A percentile compares a stretch with the other conserved stretches of the same genome.
These are phyloP conservation scores for Malaclemys terrapin DNA, from an alignment of 2,113 vertebrate species.

Conservation along the genomic window DNA sequence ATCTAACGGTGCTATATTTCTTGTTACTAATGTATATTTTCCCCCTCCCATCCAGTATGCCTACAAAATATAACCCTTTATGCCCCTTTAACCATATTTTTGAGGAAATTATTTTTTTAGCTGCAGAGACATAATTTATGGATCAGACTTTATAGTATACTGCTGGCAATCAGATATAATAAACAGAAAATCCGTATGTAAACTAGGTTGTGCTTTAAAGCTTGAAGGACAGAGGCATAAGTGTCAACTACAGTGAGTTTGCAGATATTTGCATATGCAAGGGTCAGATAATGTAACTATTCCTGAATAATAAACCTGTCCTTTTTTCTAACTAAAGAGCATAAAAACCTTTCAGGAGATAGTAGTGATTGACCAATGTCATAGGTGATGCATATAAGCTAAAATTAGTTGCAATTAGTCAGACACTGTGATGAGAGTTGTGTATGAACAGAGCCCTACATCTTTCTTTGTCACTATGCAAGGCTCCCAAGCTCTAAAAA, in stretches of 20 bases:
- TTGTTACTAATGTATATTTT: constrained; percentile 31
- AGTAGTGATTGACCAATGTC: neutral
- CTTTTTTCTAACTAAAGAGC: neutral
- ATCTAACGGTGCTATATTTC: neutral
- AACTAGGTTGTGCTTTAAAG: neutral
- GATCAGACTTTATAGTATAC: neutral
- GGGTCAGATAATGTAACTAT: neutral
- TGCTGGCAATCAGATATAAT: neutral
- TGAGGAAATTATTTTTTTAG: neutral
- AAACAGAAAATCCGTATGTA: neutral
- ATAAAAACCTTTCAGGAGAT: neutral
- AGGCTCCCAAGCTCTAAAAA: constrained; percentile 9
- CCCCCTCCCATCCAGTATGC: neutral
- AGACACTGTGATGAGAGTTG: neutral
- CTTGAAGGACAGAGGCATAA: neutral
- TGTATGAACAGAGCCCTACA: neutral
- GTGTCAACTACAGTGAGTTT: neutral
- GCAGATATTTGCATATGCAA: neutral
- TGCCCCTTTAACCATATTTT: neutral
- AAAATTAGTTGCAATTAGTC: neutral
- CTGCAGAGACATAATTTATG: neutral
- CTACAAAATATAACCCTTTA: constrained; percentile 25
- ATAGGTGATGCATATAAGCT: neutral
- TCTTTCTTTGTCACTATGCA: neutral
- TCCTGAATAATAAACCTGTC: neutral